Evolutionary conservation across 2,888 invertebrate genomes (phyloP).

Genomic region (Limnephilus marmoratus): DNA sequence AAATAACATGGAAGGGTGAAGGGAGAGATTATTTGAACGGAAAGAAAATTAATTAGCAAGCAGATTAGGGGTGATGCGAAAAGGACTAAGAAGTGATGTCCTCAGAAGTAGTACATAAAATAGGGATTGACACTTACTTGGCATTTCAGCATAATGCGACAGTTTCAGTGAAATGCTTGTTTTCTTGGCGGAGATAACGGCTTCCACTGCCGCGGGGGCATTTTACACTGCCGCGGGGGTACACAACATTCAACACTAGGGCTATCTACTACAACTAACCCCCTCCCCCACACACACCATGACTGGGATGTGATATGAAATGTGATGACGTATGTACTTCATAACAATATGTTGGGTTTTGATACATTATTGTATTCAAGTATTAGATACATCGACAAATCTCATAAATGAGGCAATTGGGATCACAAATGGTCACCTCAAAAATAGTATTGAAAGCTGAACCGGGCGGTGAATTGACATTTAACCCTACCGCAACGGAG

Average conservation of each 20-base stretch:
- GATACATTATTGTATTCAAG: background rate
- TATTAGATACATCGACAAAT: background rate
- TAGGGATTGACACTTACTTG: constrained; percentile 15
- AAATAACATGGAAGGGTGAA: background rate
- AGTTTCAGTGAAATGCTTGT: background rate
- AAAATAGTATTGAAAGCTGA: background rate
- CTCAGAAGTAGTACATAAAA: background rate
- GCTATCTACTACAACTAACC: background rate
- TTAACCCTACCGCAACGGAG: background rate
- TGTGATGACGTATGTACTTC: background rate
- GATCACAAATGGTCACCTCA: background rate
- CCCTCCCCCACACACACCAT: background rate
- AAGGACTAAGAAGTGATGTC: background rate
- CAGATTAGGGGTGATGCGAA: background rate
- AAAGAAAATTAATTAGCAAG: background rate
- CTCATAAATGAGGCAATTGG: background rate
- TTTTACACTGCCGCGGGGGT: background rate
- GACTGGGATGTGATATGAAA: background rate
- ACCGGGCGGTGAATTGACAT: background rate
- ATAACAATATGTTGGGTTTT: too few relatives aligned
- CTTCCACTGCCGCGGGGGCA: background rate
- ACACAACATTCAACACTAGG: background rate
- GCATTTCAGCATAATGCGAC: constrained; percentile 22
- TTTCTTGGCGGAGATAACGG: background rate
- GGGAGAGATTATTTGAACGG: background rate